phyloP scores from a whole-genome alignment of 1,140 invertebrate genomes.

The Euura lappo region DNA sequence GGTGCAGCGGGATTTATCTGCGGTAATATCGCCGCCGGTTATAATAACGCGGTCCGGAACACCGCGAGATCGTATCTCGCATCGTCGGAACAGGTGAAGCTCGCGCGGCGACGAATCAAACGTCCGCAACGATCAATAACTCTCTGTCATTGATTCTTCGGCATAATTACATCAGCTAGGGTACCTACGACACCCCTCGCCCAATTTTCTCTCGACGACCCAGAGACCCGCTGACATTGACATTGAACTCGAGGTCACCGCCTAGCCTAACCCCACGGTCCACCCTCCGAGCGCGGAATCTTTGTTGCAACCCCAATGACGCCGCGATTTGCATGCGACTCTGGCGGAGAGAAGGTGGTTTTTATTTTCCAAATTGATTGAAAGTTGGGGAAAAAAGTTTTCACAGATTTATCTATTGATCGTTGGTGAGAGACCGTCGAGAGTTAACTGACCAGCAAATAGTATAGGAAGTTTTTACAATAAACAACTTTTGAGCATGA shows the following conservation, averaged over 20 bases:
- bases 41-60: background rate
- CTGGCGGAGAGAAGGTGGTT: background rate
- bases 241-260: constrained; percentile 27
- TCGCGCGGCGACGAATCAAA: background rate
- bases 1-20: background rate
- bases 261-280: constrained; percentile 15
- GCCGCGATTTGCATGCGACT: constrained; percentile 3
- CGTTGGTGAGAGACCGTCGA: background rate
- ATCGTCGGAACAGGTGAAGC: no score
- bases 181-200: background rate
- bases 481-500: background rate
- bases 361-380: background rate
- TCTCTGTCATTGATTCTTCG: background rate
- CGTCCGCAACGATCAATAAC: background rate
- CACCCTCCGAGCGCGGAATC: constrained; percentile 20
- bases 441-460: constrained; percentile 1
- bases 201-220: background rate
- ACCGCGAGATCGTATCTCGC: background rate
- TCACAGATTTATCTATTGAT: background rate
- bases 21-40: background rate
- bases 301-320: background rate
- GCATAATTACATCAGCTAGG: background rate
- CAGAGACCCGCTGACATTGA: constrained; percentile 47
- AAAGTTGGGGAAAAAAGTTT: background rate
- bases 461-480: background rate